Evolutionary conservation across 2,888 invertebrate genomes (phyloP), one percentile per base, ranked within the genome.

Genomic region (Zelleria hepariella): DNA sequence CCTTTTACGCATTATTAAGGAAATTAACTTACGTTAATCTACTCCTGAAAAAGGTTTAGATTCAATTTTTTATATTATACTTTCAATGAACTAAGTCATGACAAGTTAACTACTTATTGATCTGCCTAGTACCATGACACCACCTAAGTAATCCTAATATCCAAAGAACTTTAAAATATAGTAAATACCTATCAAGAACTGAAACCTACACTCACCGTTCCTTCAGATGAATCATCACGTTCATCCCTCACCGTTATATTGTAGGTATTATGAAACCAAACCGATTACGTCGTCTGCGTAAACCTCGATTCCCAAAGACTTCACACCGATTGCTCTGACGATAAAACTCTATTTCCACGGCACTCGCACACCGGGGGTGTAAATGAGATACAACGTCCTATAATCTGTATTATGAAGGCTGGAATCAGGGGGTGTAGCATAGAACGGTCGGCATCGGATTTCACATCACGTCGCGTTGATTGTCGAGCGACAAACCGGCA

Each of bases 381-480:
- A 15, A 42, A 42, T 15, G 32, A 15, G 32, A 42, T 4, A 15
- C 15, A 2, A 15, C 32, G 10, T 42, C 32, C 32, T 42, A 42
- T 42, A 10, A 42, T 42, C 32, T 42, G 32, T 42, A 42, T 42
- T 42, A 42, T 42, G 32, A 42, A 42, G 32, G 32, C 2, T 15
- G 15, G 32, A 42, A 42, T 42, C 32, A 15, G 32, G 15, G 10
- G 32, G 15, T n/a, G n/a, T n/a, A 10, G 53, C 53, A 53, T 23
- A 15, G 53, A 57, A 58, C 74, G 69, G 67, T 74, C 73, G 75
- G 83, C 85, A 86, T 86, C 81, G 77, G 79, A 80, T 86, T 87
- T 86, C 86, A 78, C 78, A 80, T 86, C 87, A 87, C 86, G 87
- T 87, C 77, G 78, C 73, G 79, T 82, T 86, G 86, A 87, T 86